A percentile compares a stretch with the other conserved stretches of the same genome.
Conservation (phyloP, 2,888 invertebrate species). For the Zaprionus obscuricornis region DNA sequence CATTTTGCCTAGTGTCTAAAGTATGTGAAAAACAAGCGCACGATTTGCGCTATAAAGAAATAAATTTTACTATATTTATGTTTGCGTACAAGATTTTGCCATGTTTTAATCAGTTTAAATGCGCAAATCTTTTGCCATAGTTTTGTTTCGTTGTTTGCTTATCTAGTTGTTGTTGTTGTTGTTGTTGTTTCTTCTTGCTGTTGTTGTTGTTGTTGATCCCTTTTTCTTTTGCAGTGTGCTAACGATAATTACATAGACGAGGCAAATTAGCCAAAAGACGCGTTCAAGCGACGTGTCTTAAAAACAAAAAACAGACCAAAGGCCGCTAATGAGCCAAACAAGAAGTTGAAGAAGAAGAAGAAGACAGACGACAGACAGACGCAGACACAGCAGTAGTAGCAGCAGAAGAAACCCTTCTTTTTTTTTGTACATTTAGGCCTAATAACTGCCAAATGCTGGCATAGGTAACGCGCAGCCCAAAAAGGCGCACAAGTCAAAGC, state of each 20-base stretch:
- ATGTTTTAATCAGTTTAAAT: slow-evolving; percentile 50
- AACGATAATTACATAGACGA: slow-evolving; percentile 53
- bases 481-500: slow-evolving; percentile 80
- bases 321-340: slow-evolving; percentile 71
- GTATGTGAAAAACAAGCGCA: slow-evolving; percentile 62
- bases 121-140: slow-evolving; percentile 34
- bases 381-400: no score
- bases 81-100: slow-evolving; percentile 58
- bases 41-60: slow-evolving; percentile 64
- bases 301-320: slow-evolving; percentile 22
- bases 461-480: slow-evolving; percentile 46
- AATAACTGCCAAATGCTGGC: slow-evolving; percentile 63
- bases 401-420: not conserved
- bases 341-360: slow-evolving; percentile 32
- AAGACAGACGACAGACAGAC: no score
- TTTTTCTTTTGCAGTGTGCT: slow-evolving; percentile 39
- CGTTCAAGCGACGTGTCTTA: not conserved
- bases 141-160: slow-evolving; percentile 10
- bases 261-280: slow-evolving; percentile 47
- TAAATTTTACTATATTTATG: slow-evolving; percentile 69
- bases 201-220: slow-evolving; percentile 16
- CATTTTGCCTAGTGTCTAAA: not conserved
- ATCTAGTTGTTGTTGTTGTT: slow-evolving; percentile 3
- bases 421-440: slow-evolving; percentile 73
- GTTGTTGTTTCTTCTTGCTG: slow-evolving; percentile 12